Percentiles rank a stretch among this genome's conserved stretches.
Conservation (phyloP, 2,797 vertebrate species). For the Petrocephalus schoutedeni region DNA sequence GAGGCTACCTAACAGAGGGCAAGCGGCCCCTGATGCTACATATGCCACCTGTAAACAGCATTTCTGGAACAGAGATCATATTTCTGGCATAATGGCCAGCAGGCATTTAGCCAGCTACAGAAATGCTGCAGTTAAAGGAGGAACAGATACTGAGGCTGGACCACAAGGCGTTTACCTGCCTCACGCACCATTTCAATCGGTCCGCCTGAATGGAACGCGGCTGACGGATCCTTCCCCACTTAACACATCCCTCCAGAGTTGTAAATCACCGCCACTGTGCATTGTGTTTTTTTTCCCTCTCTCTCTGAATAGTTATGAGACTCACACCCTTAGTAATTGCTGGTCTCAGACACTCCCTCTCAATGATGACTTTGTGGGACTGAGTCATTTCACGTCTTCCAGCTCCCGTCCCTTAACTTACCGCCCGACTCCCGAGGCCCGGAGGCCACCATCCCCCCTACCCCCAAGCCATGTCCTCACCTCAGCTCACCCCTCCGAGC, state of each 20-base stretch:
- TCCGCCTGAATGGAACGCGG: not conserved
- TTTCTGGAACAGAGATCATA: not conserved
- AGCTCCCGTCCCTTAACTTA: not conserved
- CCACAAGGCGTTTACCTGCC: not conserved
- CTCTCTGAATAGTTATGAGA: slow-evolving; percentile 18
- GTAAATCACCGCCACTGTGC: slow-evolving; percentile 5
- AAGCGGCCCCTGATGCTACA: not conserved
- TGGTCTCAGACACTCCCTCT: slow-evolving; percentile 15
- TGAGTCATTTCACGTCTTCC: slow-evolving; percentile 15
- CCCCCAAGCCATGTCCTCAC: not conserved
- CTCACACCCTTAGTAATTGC: slow-evolving; percentile 22
- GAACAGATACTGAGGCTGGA: not conserved
- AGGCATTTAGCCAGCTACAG: not conserved
- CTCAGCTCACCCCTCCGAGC: slow-evolving; percentile 3
- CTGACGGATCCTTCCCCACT: not conserved
- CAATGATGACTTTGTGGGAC: not conserved
- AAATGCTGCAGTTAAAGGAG: not conserved
- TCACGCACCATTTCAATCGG: not conserved
- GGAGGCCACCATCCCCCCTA: not conserved
- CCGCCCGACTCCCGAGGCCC: not conserved
- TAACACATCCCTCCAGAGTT: not conserved
- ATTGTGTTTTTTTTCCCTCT: not conserved
- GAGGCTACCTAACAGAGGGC: not conserved
- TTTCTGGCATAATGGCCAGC: not conserved
- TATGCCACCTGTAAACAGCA: not conserved